A percentile compares a stretch with the other conserved stretches of the same genome.
phyloP scores from a whole-genome alignment of 2,888 invertebrate species.

The Chrysina gloriosa region DNA sequence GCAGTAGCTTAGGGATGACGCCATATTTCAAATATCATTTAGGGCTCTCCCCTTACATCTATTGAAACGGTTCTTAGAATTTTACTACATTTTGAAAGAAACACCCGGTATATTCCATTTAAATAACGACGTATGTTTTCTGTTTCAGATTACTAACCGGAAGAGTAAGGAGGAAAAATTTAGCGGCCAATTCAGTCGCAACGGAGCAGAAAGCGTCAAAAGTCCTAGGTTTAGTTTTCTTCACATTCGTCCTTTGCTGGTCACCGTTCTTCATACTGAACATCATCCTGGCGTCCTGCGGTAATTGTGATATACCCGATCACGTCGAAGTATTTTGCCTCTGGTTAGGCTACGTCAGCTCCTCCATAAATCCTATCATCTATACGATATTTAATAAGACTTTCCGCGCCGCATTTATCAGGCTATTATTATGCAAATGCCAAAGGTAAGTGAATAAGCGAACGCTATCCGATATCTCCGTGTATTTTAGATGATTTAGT shows the following conservation, averaged over 20 bases:
- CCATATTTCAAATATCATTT: no score
- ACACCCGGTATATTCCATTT: no score
- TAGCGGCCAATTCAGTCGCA: conserved; percentile 85
- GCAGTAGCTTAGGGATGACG: no score
- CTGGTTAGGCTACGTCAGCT: conserved; percentile 93
- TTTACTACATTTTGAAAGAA: neutral
- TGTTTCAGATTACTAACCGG: conserved; percentile 75
- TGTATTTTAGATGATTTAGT: no score
- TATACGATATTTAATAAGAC: conserved; percentile 93
- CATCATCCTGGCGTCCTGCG: conserved; percentile 87
- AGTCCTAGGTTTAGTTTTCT: conserved; percentile 90
- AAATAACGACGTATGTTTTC: no score
- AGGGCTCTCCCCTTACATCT: neutral
- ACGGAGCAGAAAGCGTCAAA: conserved; percentile 96
- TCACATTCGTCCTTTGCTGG: conserved; percentile 94
- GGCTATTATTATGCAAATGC: conserved; percentile 80
- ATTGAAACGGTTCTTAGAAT: neutral
- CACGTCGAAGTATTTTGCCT: conserved; percentile 84
- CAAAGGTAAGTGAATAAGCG: conserved; percentile 69
- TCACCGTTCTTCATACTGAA: conserved; percentile 92
- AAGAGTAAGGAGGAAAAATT: conserved; percentile 75
- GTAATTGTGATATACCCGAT: conserved; percentile 79
- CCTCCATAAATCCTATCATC: conserved; percentile 93
- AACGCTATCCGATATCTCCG: no score
- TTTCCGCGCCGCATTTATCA: conserved; percentile 86